phyloP scores from a whole-genome alignment of 2,888 invertebrate genomes.

The Dysmachus trigonus region DNA sequence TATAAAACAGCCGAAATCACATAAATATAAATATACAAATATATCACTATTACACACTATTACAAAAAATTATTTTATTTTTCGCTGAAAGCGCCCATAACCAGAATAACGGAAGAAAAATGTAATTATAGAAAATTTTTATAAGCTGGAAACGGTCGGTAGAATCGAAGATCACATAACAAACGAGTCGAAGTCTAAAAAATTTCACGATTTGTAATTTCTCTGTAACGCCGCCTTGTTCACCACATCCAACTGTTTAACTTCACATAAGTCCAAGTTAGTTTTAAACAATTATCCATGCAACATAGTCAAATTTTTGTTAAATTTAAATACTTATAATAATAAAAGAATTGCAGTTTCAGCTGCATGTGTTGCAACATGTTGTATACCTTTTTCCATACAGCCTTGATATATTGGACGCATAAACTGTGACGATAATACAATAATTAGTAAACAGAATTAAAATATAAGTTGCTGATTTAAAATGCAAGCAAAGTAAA shows the following conservation, averaged over 20 bases:
- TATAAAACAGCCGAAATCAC: constrained; percentile 17
- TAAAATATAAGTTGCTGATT: not conserved
- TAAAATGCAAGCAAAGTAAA: not conserved
- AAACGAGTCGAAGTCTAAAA: not conserved
- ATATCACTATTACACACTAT: constrained; percentile 14
- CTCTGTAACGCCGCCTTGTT: not conserved
- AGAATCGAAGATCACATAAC: constrained; percentile 6
- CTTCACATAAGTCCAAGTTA: not conserved
- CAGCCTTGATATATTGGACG: constrained; percentile 83
- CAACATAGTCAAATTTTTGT: not conserved
- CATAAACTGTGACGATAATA: constrained; percentile 72
- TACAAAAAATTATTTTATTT: constrained; percentile 22
- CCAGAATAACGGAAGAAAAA: constrained; percentile 13
- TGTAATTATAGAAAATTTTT: not conserved
- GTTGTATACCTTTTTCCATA: constrained; percentile 83
- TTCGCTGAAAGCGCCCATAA: constrained; percentile 27
- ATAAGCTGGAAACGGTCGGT: not conserved
- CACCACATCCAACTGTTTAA: not conserved
- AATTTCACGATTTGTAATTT: not conserved
- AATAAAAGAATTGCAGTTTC: constrained; percentile 67
- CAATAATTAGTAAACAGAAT: not conserved
- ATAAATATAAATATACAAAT: constrained; percentile 5
- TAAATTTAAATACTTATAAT: not conserved
- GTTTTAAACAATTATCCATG: not conserved
- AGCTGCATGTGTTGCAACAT: constrained; percentile 81